phyloP scores from a whole-genome alignment of 2,113 vertebrate species.

The Crotalus viridis region DNA sequence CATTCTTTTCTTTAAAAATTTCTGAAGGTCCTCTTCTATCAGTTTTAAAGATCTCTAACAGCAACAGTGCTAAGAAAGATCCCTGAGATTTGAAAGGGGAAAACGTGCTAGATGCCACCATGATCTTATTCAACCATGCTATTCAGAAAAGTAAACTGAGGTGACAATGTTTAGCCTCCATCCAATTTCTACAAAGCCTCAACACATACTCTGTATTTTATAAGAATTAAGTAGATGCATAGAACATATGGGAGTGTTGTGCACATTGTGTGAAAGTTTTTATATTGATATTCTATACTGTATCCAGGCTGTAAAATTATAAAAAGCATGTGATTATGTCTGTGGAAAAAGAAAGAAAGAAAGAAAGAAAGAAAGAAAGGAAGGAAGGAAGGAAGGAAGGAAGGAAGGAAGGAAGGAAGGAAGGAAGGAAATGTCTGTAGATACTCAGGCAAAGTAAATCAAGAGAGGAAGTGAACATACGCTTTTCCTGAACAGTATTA shows the following conservation, averaged over 20 bases:
- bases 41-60: background rate
- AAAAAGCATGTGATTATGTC: background rate
- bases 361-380: too few relatives aligned
- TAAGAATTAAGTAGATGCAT: background rate
- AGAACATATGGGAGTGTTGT: background rate
- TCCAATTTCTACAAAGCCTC: background rate
- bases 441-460: background rate
- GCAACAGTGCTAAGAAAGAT: background rate
- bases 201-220: background rate
- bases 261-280: background rate
- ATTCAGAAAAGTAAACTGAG: background rate
- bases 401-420: too few relatives aligned
- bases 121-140: background rate
- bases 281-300: background rate
- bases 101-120: background rate
- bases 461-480: background rate
- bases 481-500: background rate
- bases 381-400: too few relatives aligned
- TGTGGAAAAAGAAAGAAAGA: background rate
- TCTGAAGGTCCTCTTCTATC: background rate
- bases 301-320: background rate
- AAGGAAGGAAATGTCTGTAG: too few relatives aligned
- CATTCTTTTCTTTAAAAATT: background rate
- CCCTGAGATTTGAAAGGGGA: background rate
- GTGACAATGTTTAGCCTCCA: background rate